Base-by-base conservation (phyloP, 2,113 vertebrate species). In the Suncus etruscus region DNA sequence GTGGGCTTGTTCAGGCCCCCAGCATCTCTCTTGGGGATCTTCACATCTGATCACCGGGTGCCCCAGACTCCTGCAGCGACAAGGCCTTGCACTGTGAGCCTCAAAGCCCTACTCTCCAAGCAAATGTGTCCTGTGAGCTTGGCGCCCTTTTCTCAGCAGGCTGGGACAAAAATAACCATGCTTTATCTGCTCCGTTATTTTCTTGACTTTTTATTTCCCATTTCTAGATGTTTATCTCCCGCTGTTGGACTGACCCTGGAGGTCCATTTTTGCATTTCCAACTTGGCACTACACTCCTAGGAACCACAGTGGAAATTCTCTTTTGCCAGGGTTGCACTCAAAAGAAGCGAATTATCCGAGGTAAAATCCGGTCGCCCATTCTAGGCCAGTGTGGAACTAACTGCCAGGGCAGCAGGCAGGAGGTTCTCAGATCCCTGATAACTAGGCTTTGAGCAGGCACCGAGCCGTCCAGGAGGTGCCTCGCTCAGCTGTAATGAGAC, bases 401-500 rank as follows among this genome's bases (percentile, higher is more conserved):
- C 76, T 2, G 63, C 63, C 78, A 45, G 82, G 51, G 31, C 72
- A 22, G 10, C 51, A 80, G 86, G 68, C 90, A 87, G 45, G 48
- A 45, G 75, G 69, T 76, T 78, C 1, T 8, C 69, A 90, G 91
- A 92, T 94, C 68, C 39, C 65, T 0, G 90, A 93, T 94, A 95
- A 96, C 88, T 0, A 9, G 54, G 58, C 84, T 61, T 31, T 16
- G 27, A 74, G 93, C 45, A 77, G 90, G 73, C 89, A 73, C 27
- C 77, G 24, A n/a, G 78, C 76, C 8, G 65, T 69, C 94, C 90
- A 84, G 92, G 93, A 95, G 92, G 48, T 50, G 2, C 82, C 92
- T 92, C 84, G 47, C 95, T 93, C 96, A 81, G 45, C 4, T 0
- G 97, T 97, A 98, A 98, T 25, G 12, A 69, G 94, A 97, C 95